Evolutionary conservation across 2,888 invertebrate genomes (phyloP).

Genomic region (Euclidia mi): DNA sequence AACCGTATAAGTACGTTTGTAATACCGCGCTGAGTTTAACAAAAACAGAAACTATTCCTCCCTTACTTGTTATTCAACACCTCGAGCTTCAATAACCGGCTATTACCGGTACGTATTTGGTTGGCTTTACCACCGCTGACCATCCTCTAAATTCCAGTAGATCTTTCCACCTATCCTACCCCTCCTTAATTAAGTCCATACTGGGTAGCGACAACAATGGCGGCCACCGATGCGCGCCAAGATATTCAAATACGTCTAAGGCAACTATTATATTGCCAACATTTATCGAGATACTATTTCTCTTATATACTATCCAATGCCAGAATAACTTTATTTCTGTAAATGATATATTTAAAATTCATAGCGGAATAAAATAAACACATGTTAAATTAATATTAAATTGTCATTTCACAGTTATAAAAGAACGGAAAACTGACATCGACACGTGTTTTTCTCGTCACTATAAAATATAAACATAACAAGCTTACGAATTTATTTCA

Average conservation of each 20-base stretch:
- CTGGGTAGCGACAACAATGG: conserved; percentile 86
- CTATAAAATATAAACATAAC: conserved; percentile 23
- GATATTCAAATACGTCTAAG: conserved; percentile 90
- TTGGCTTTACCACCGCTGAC: conserved; percentile 52
- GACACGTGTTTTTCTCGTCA: conserved; percentile 18
- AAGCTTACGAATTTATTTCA: conserved; percentile 28
- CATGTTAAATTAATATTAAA: conserved; percentile 5
- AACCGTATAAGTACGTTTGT: conserved; percentile 4
- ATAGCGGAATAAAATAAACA: conserved; percentile 4
- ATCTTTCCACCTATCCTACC: conserved; percentile 82
- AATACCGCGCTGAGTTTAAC: conserved; percentile 10
- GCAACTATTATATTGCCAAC: conserved; percentile 82
- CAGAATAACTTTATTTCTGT: conserved; percentile 45
- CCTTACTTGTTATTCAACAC: conserved; percentile 62
- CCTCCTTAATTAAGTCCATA: conserved; percentile 89
- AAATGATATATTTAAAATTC: conserved; percentile 27
- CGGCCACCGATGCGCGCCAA: conserved; percentile 82
- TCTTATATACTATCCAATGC: conserved; percentile 41
- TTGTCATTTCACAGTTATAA: conserved; percentile 8
- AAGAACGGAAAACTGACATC: conserved; percentile 17
- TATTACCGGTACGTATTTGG: conserved; percentile 62
- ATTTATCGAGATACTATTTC: conserved; percentile 72
- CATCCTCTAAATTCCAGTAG: conserved; percentile 83
- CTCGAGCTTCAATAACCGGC: conserved; percentile 61
- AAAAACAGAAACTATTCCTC: conserved; percentile 21